A percentile compares a stretch with the other conserved stretches of the same genome.
Evolutionary conservation across 2,113 vertebrate genomes (phyloP).

Genomic region (Leptobrachium ailaonicum): DNA sequence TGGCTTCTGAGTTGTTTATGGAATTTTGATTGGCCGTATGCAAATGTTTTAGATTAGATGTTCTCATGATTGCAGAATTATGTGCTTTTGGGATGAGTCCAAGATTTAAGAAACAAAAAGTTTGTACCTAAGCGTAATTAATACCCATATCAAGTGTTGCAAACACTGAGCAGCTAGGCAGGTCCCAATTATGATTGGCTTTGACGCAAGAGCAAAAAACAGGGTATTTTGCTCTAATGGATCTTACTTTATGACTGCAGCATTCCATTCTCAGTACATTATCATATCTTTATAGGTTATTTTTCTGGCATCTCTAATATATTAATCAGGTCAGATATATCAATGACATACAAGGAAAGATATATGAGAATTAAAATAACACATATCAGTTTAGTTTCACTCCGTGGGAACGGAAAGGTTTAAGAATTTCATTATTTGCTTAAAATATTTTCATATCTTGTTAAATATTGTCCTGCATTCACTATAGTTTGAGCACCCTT

Average conservation of each 20-base stretch:
- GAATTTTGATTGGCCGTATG: constrained; percentile 25
- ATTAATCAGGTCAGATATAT: constrained; percentile 28
- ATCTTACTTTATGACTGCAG: constrained; percentile 29
- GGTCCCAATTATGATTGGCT: constrained; percentile 27
- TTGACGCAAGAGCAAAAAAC: constrained; percentile 23
- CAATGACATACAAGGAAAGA: background rate
- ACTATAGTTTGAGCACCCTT: too few species aligned
- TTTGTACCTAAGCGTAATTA: constrained; percentile 19
- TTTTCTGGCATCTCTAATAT: constrained; percentile 28
- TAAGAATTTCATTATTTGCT: too few species aligned
- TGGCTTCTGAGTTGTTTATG: constrained; percentile 11
- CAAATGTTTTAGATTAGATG: constrained; percentile 28
- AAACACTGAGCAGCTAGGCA: constrained; percentile 6
- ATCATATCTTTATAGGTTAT: constrained; percentile 36
- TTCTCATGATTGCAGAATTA: constrained; percentile 13
- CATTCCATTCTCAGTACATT: constrained; percentile 27
- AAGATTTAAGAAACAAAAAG: constrained; percentile 14
- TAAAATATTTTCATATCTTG: too few species aligned
- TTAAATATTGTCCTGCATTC: too few species aligned
- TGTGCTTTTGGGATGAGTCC: constrained; percentile 6
- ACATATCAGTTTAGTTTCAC: too few species aligned
- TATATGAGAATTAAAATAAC: background rate
- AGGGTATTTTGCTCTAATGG: constrained; percentile 7
- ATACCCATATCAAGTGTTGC: constrained; percentile 1
- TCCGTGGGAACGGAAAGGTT: too few species aligned